These are phyloP conservation scores for Drosophila pseudoobscura DNA, from an alignment of 1,140 invertebrate genomes.

Conservation along the genomic window DNA sequence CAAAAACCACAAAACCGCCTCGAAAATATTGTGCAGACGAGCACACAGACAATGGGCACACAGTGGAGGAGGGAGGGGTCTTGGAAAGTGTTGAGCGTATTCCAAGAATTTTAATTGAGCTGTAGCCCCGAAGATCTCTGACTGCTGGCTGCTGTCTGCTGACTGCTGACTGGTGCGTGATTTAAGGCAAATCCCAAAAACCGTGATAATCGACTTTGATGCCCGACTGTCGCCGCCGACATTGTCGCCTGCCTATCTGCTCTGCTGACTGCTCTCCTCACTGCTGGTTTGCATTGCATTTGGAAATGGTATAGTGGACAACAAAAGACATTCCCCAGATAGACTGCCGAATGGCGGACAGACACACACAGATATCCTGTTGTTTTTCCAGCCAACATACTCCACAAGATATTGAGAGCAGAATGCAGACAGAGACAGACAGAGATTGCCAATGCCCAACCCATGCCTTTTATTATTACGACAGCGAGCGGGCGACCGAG, in stretches of 20 bases:
- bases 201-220: slow-evolving; percentile 79
- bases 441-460: slow-evolving; percentile 1
- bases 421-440: no score
- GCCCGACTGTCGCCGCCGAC: slow-evolving; percentile 49
- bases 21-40: slow-evolving; percentile 27
- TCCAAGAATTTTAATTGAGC: slow-evolving; percentile 78
- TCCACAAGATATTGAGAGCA: slow-evolving; percentile 15
- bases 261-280: not conserved
- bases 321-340: slow-evolving; percentile 2
- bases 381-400: slow-evolving; percentile 35
- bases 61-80: not conserved
- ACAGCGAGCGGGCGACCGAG: slow-evolving; percentile 39
- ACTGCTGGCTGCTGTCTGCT: not conserved
- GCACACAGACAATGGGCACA: not conserved
- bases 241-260: slow-evolving; percentile 21
- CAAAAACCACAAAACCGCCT: slow-evolving; percentile 69
- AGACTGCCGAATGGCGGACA: not conserved
- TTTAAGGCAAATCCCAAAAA: slow-evolving; percentile 78
- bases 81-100: slow-evolving; percentile 30
- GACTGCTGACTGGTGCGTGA: slow-evolving; percentile 54
- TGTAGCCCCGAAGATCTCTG: slow-evolving; percentile 29
- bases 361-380: slow-evolving; percentile 32
- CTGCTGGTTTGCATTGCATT: slow-evolving; percentile 4
- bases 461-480: slow-evolving; percentile 55
- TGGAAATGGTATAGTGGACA: slow-evolving; percentile 2